Evolutionary conservation across 2,113 vertebrate genomes (phyloP), one percentile per base, ranked within the genome.

Genomic region (Embiotoca jacksoni): DNA sequence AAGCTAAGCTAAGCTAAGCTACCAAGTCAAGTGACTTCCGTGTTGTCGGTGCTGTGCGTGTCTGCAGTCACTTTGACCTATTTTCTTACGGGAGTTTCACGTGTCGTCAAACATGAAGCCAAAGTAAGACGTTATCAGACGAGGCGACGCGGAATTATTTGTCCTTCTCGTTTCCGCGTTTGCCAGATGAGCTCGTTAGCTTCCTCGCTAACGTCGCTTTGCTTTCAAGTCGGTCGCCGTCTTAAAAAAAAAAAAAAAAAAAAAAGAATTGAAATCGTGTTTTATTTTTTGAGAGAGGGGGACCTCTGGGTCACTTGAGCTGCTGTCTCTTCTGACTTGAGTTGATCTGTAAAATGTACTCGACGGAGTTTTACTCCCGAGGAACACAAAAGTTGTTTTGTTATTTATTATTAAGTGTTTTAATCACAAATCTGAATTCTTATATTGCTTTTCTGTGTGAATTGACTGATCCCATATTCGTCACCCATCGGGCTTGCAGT

Each of bases 1-100:
- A 36, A 23, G 23, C 15, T 56, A 81, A 86, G 85, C 86, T 74
- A 76, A 78, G 82, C 83, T 72, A 50, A 68, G 63, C 68, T 81
- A 37, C 37, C 33, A 74, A 80, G 76, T 83, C 75, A 78, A 83
- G 75, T 82, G 53, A 88, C 84, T 90, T 88, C 82, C 77, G 77
- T 81, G 56, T 89, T 23, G 5, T 70, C 44, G n/a, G 35, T 76
- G n/a, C 30, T 41, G 30, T 4, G 68, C 15, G 55, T 16, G 52
- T 37, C 14, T 30, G 5, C 16, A 30, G 4, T 33, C 44, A 32
- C 23, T 3, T 54, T 1, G 2, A 10, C 3, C 4, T 44, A 33
- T 47, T 54, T 32, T 54, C 0, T 32, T 30, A 10, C 32, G 50
- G 2, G 2, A 9, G 9, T 36, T 32, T 6, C 6, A 1, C 33